A percentile compares a stretch with the other conserved stretches of the same genome.
phyloP scores from a whole-genome alignment of 2,888 invertebrate species.

The Cybosia mesomella region DNA sequence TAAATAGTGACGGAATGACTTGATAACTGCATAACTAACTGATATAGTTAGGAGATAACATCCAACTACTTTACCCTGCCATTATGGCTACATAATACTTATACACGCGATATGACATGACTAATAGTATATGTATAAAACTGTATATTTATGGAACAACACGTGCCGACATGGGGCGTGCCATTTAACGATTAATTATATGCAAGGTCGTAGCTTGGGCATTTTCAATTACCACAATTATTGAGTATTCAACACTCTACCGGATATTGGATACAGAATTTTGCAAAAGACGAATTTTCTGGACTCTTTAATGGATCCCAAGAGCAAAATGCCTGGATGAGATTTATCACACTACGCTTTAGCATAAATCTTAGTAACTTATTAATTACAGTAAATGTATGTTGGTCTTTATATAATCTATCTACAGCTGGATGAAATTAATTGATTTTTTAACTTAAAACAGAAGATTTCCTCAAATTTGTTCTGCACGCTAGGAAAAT shows the following conservation, averaged over 20 bases:
- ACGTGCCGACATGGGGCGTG: slow-evolving; percentile 14
- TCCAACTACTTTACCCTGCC: slow-evolving; percentile 8
- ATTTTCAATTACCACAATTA: slow-evolving; percentile 3
- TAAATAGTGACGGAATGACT: neutral
- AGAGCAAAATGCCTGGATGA: neutral
- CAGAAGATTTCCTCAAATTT: neutral
- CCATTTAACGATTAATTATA: slow-evolving; percentile 16
- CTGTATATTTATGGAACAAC: slow-evolving; percentile 24
- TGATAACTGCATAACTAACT: neutral
- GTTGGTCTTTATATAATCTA: neutral
- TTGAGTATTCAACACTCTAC: neutral
- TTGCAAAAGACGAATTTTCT: neutral
- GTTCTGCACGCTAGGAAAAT: neutral
- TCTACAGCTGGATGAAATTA: neutral
- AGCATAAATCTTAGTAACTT: neutral
- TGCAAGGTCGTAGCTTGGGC: slow-evolving; percentile 7
- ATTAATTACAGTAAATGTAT: neutral
- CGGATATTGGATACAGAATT: neutral
- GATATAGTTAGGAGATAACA: slow-evolving; percentile 24
- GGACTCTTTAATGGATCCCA: neutral
- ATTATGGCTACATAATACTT: slow-evolving; percentile 25
- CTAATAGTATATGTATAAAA: slow-evolving; percentile 26
- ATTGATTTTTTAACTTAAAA: neutral
- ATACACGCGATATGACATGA: slow-evolving; percentile 29
- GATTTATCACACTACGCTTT: neutral